Percentiles rank a stretch among this genome's conserved stretches.
phyloP scores from a whole-genome alignment of 2,797 vertebrate genomes.

The Macropodus opercularis region DNA sequence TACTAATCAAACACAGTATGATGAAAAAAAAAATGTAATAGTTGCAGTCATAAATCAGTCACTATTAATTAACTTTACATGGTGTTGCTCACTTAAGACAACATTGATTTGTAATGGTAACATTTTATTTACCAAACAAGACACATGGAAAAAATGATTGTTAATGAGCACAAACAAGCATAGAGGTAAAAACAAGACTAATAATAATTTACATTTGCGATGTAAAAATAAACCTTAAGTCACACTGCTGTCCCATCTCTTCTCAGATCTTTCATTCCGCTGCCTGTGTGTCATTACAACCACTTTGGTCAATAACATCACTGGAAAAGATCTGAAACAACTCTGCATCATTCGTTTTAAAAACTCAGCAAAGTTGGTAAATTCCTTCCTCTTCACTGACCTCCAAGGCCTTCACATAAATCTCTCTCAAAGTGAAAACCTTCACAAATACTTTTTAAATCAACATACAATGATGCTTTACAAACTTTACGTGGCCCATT shows the following conservation, averaged over 20 bases:
- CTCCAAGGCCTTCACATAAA: constrained; percentile 39
- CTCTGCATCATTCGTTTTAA: constrained; percentile 30
- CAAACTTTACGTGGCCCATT: neutral
- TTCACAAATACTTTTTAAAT: constrained; percentile 5
- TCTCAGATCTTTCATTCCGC: constrained; percentile 74
- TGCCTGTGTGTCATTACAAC: constrained; percentile 73
- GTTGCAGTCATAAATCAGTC: neutral
- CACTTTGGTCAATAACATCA: constrained; percentile 27
- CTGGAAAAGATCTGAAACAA: constrained; percentile 18
- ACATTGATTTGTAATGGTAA: constrained; percentile 7
- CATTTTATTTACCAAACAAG: constrained; percentile 57
- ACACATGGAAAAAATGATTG: constrained; percentile 45
- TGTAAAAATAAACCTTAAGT: constrained; percentile 30
- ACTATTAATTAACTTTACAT: neutral
- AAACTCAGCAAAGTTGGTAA: constrained; percentile 32
- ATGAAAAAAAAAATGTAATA: neutral
- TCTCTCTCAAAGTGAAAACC: constrained; percentile 33
- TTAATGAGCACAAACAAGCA: constrained; percentile 31
- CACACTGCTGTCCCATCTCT: constrained; percentile 33
- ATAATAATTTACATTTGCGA: constrained; percentile 30
- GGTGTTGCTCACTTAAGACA: neutral
- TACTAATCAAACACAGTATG: neutral
- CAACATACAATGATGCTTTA: neutral
- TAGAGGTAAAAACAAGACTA: constrained; percentile 33
- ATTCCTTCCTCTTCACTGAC: constrained; percentile 17